Evolutionary conservation across 2,888 invertebrate genomes (phyloP), one percentile per base, ranked within the genome.

Genomic region (Amblyjoppa fuscipennis): DNA sequence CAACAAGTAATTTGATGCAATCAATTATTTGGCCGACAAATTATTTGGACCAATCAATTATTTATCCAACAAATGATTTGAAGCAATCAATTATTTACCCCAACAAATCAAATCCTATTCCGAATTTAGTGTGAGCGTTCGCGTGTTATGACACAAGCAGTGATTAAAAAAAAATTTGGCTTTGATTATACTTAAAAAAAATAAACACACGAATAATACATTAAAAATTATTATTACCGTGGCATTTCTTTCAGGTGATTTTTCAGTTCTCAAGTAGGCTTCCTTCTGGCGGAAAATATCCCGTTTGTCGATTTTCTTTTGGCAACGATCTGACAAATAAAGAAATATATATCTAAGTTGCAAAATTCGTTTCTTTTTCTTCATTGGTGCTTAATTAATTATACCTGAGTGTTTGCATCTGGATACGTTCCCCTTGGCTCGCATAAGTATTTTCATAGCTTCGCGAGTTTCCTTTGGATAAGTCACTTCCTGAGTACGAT

Each of bases 391-490:
- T 25, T 20, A 28, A 28, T 11, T 3, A 31, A 34, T 6, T 16
- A 64, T 64, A 64, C 64, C 64, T 28, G 34, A n/a, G 28, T 38
- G 64, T 51, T 79, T 61, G 25, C 79, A 51, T 75, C 31, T 80
- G 28, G 56, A 61, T 11, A 25, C 11, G 25, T 68, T 78, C n/a
- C 81, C 68, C 71, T 74, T 68, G 20, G 80, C 81, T 69, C 82
- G 66, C 31, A 89, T 75, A 51, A 91, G 86, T 56, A 90, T 88
- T 71, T 87, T 88, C 88, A 91, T 89, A 2, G 91, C 91, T 66
- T 87, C 86, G 51, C 90, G 84, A 1, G 92, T 92, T 84, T 92
- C 91, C 83, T 87, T 91, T 5, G 92, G 92, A 71, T 91, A 91
- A 81, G 86, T 89, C 16, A 89, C 61, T 13, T 84, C 74, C 31